Conservation (phyloP, 2,888 invertebrate genomes). For the Cantharis lateralis region DNA sequence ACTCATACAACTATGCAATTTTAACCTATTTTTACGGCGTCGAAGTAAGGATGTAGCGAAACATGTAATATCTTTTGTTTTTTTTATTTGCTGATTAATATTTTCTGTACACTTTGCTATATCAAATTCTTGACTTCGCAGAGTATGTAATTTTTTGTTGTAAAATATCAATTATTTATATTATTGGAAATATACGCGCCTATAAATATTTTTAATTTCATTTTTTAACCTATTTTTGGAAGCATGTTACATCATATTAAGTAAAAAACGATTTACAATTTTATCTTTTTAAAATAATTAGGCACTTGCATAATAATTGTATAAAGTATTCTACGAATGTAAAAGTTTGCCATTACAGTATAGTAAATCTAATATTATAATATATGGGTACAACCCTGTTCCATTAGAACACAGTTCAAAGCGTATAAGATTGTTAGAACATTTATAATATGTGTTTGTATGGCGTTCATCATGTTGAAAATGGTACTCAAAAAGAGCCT, state of each 20-base stretch:
- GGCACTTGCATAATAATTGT: slow-evolving; percentile 32
- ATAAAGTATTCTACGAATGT: slow-evolving; percentile 18
- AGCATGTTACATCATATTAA: not conserved
- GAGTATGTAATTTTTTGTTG: too few species aligned
- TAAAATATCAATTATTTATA: too few species aligned
- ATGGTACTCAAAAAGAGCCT: not conserved
- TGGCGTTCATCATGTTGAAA: slow-evolving; percentile 4
- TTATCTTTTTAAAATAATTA: slow-evolving; percentile 21
- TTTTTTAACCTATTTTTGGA: too few species aligned
- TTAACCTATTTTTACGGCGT: too few species aligned
- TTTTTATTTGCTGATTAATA: too few species aligned
- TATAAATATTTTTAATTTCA: too few species aligned
- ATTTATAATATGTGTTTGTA: slow-evolving; percentile 22
- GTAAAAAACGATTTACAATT: slow-evolving; percentile 6
- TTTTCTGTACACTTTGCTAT: too few species aligned
- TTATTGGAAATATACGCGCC: too few species aligned
- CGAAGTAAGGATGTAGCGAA: too few species aligned
- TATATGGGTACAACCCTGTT: slow-evolving; percentile 30
- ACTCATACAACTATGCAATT: too few species aligned
- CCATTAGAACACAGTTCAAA: slow-evolving; percentile 34
- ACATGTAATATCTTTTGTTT: too few species aligned
- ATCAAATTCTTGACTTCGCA: too few species aligned
- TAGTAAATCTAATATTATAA: slow-evolving; percentile 23
- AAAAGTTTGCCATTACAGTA: slow-evolving; percentile 22
- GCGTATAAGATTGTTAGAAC: slow-evolving; percentile 31